Evolutionary conservation across 30 jellyfish, hydroid and myxozoan genomes (phyloP).

Genomic region (Sanderia malayensis): DNA sequence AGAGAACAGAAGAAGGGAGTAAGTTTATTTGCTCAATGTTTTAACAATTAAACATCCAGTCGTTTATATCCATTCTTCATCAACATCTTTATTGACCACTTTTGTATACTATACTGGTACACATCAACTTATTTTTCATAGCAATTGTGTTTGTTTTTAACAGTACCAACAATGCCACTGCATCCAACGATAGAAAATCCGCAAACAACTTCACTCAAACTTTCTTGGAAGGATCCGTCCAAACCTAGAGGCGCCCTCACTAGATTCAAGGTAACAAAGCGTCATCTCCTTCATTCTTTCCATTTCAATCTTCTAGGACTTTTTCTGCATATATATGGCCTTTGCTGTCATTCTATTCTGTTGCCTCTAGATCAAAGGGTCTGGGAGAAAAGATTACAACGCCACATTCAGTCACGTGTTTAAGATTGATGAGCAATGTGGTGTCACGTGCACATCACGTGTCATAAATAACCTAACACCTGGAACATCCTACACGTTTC

Average conservation of each 20-base stretch:
- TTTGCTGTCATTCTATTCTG: background rate
- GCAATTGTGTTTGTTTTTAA: too few species aligned
- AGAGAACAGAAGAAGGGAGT: slow-evolving; percentile 63
- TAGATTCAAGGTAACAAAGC: slow-evolving; percentile 30
- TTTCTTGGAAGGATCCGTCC: slow-evolving; percentile 46
- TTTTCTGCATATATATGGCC: background rate
- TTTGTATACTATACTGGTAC: too few species aligned
- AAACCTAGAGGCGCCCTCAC: slow-evolving; percentile 31
- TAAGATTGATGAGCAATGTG: background rate
- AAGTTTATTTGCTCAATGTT: too few species aligned
- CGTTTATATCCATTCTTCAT: too few species aligned
- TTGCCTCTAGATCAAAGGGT: slow-evolving; percentile 21
- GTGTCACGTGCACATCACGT: slow-evolving; percentile 12
- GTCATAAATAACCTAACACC: slow-evolving; percentile 6
- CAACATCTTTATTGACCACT: too few species aligned
- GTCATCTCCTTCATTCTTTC: background rate
- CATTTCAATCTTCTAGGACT: background rate
- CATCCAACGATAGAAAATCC: background rate
- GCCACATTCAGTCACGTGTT: slow-evolving; percentile 21
- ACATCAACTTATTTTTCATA: too few species aligned
- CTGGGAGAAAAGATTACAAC: slow-evolving; percentile 51
- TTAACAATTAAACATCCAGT: too few species aligned
- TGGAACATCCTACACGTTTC: slow-evolving; percentile 32
- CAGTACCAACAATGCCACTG: slow-evolving; percentile 50
- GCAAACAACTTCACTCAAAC: slow-evolving; percentile 1